Evolutionary conservation across 2,797 vertebrate species (phyloP).

Genomic region (Streptopelia turtur): DNA sequence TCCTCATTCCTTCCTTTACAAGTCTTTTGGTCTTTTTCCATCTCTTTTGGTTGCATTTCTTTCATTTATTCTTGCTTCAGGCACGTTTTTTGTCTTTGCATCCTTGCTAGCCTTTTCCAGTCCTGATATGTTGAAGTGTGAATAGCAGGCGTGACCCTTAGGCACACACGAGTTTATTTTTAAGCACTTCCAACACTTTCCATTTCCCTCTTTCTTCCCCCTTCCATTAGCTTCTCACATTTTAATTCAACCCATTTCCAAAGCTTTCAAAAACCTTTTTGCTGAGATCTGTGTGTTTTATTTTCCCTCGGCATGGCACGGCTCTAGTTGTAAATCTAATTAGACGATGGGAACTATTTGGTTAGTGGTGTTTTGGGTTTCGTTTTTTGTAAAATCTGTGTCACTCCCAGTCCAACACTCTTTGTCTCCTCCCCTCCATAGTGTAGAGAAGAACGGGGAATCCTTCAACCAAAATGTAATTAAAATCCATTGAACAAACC

Average conservation of each 20-base stretch:
- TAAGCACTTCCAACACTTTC: background rate
- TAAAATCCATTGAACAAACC: background rate
- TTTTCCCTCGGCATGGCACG: background rate
- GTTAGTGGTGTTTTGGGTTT: background rate
- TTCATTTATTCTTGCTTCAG: background rate
- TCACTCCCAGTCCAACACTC: background rate
- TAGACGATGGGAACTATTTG: background rate
- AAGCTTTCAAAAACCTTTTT: background rate
- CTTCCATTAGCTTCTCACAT: background rate
- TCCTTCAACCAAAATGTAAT: background rate
- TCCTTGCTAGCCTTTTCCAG: background rate
- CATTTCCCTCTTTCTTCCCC: background rate
- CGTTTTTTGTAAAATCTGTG: background rate
- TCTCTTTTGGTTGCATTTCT: background rate
- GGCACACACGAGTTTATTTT: background rate
- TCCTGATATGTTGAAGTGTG: background rate
- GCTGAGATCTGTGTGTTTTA: background rate
- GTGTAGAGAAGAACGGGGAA: background rate
- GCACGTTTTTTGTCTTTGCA: background rate
- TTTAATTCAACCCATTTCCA: background rate
- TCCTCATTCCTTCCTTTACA: background rate
- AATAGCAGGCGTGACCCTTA: background rate
- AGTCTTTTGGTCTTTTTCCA: background rate
- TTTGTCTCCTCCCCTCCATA: background rate
- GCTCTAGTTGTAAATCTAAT: constrained; percentile 1